Conservation (phyloP, 2,888 invertebrate genomes). For the Cephus pygmeus region DNA sequence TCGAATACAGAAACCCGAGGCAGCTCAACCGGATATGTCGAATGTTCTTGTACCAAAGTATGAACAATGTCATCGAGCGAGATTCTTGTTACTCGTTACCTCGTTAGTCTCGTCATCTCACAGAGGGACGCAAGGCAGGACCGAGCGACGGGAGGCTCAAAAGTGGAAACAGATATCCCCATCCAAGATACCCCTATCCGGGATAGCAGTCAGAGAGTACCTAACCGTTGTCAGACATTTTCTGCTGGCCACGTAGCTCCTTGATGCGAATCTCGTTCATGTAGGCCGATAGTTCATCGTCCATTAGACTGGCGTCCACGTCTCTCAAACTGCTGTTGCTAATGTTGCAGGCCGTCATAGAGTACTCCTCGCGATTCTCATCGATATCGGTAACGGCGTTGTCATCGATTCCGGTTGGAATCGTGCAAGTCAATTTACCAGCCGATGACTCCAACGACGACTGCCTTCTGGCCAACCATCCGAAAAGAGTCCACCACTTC, state of each 20-base stretch:
- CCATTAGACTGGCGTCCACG: not conserved
- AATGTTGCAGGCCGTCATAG: constrained; percentile 61
- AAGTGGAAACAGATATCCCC: too few species aligned
- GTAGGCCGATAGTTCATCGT: not conserved
- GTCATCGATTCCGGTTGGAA: constrained; percentile 27
- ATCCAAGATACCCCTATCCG: too few species aligned
- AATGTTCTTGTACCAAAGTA: too few species aligned
- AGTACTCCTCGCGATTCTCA: constrained; percentile 47
- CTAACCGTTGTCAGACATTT: not conserved
- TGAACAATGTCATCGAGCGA: too few species aligned
- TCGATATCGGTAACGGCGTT: constrained; percentile 40
- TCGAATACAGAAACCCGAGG: too few species aligned
- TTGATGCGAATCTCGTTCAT: not conserved
- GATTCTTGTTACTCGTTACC: too few species aligned
- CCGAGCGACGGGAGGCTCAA: too few species aligned
- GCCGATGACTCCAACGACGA: constrained; percentile 32
- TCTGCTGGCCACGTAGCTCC: not conserved
- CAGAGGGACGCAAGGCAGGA: too few species aligned
- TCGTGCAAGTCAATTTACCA: constrained; percentile 28
- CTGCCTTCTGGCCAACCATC: constrained; percentile 53
- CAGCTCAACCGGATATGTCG: too few species aligned
- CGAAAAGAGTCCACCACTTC: constrained; percentile 55
- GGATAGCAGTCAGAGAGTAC: too few species aligned
- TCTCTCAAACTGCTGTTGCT: constrained; percentile 64
- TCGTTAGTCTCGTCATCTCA: too few species aligned